Evolutionary conservation across 2,797 vertebrate genomes (phyloP).

Genomic region (Hoplostethus mediterraneus): DNA sequence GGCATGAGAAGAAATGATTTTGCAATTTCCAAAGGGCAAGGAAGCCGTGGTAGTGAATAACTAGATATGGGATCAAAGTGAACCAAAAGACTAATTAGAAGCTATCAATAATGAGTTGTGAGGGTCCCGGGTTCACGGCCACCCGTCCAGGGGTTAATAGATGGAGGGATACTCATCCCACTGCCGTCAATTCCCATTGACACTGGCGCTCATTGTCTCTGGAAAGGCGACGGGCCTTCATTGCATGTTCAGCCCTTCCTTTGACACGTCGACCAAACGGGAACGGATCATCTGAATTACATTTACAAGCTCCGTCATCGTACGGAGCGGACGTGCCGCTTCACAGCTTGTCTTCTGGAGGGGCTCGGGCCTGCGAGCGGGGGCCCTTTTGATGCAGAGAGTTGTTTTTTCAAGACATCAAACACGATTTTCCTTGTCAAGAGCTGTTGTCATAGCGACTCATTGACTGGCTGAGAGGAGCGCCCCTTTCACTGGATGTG

Average conservation of each 20-base stretch:
- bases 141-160: constrained; percentile 72
- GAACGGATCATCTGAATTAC: constrained; percentile 50
- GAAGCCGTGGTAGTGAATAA: constrained; percentile 66
- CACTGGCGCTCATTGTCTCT: constrained; percentile 45
- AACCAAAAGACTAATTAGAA: constrained; percentile 79
- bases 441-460: constrained; percentile 72
- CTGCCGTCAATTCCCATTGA: constrained; percentile 56
- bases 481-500: constrained; percentile 42
- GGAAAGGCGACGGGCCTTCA: constrained; percentile 45
- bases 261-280: constrained; percentile 29
- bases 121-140: constrained; percentile 57
- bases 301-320: constrained; percentile 34
- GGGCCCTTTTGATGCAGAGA: constrained; percentile 25
- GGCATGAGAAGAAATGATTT: constrained; percentile 74
- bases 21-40: constrained; percentile 76
- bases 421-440: constrained; percentile 53
- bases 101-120: constrained; percentile 66
- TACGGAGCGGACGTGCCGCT: constrained; percentile 25
- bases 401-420: constrained; percentile 48
- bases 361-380: constrained; percentile 4
- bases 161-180: constrained; percentile 54
- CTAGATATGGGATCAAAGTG: constrained; percentile 62
- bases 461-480: constrained; percentile 45
- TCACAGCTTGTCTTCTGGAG: background rate
- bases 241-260: constrained; percentile 42